Conservation (phyloP, 2,797 vertebrate species). For the Onychomys torridus region DNA sequence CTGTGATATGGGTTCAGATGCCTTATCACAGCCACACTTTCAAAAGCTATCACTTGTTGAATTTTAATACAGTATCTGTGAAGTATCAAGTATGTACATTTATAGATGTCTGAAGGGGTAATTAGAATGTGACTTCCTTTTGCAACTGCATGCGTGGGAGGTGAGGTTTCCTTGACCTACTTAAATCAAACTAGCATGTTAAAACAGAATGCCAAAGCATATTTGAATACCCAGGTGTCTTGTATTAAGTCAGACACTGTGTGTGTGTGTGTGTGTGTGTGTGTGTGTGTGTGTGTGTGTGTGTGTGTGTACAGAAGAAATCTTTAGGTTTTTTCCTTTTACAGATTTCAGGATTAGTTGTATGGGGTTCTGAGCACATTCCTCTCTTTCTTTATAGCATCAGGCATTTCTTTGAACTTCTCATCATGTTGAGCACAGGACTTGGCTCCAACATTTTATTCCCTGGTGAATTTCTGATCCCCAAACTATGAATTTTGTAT, state of each 20-base stretch:
- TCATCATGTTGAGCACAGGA: not conserved
- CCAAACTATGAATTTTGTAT: not conserved
- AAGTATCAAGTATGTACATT: not conserved
- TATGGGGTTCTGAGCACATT: too few species aligned
- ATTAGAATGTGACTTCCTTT: slow-evolving; percentile 35
- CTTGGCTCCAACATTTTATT: not conserved
- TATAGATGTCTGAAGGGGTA: not conserved
- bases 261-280: too few species aligned
- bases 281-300: not conserved
- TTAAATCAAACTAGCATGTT: not conserved
- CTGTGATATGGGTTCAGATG: not conserved
- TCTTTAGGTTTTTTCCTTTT: not conserved
- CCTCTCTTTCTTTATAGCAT: not conserved
- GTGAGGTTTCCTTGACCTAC: not conserved
- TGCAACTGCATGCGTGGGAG: not conserved
- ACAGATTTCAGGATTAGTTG: not conserved
- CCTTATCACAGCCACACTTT: not conserved
- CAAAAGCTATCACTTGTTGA: slow-evolving; percentile 2
- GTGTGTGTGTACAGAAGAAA: not conserved
- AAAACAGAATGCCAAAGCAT: not conserved
- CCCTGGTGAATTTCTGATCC: not conserved
- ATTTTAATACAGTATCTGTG: not conserved
- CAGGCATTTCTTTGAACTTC: not conserved
- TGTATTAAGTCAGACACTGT: too few species aligned
- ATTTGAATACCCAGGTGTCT: not conserved